These are phyloP conservation scores for Notothenia coriiceps DNA, from an alignment of 2,113 vertebrate species.

Conservation along the genomic window DNA sequence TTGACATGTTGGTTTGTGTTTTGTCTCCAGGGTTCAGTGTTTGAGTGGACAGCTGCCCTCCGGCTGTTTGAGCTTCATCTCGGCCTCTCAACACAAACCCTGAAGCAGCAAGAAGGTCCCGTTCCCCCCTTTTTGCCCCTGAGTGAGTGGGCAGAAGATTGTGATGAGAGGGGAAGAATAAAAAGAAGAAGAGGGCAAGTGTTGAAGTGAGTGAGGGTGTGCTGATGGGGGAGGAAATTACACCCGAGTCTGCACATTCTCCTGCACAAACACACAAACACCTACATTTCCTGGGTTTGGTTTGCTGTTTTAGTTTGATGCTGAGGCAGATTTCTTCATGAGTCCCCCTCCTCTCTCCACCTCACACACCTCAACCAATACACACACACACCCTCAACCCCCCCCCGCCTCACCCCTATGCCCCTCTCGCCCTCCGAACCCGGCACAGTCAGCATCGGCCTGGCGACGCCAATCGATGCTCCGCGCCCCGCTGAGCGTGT, in stretches of 20 bases:
- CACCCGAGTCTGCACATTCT: slow-evolving; percentile 80
- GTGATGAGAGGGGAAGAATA: slow-evolving; percentile 58
- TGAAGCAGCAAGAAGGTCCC: slow-evolving; percentile 15
- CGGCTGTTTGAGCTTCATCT: slow-evolving; percentile 47
- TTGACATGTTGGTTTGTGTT: slow-evolving; percentile 47
- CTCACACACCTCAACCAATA: neutral
- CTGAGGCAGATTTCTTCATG: slow-evolving; percentile 78
- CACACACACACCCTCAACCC: neutral
- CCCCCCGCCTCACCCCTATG: slow-evolving; percentile 47
- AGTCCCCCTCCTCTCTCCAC: neutral
- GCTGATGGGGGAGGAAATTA: slow-evolving; percentile 83
- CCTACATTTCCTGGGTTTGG: slow-evolving; percentile 47
- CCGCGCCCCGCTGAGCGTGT: slow-evolving; percentile 86
- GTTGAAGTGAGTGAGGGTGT: slow-evolving; percentile 60
- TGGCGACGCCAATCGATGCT: slow-evolving; percentile 87
- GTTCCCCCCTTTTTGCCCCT: slow-evolving; percentile 37
- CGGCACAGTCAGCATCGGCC: slow-evolving; percentile 83
- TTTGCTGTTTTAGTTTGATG: slow-evolving; percentile 78
- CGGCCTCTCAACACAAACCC: slow-evolving; percentile 33
- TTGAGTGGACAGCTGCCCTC: slow-evolving; percentile 30
- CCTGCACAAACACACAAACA: slow-evolving; percentile 49
- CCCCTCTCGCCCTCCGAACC: slow-evolving; percentile 76
- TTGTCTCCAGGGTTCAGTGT: slow-evolving; percentile 16
- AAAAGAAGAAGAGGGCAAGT: slow-evolving; percentile 39
- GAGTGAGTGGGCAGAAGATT: slow-evolving; percentile 72